These are phyloP conservation scores for Arnoldichthys spilopterus DNA, from an alignment of 2,797 vertebrate genomes.

Conservation along the genomic window DNA sequence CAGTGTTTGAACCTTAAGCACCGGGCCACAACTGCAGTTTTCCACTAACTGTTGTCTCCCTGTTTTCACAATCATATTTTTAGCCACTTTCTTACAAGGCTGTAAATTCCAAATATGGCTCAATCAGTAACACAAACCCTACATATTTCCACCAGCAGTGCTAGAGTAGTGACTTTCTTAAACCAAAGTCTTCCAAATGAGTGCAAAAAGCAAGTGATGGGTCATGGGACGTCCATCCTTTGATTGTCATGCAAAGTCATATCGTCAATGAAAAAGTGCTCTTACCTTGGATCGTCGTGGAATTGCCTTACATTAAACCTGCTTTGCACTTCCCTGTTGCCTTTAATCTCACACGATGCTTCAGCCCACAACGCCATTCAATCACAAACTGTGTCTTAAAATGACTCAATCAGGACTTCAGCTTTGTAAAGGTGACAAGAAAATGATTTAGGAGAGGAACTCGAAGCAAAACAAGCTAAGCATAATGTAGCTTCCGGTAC, in stretches of 20 bases:
- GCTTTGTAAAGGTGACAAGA: slow-evolving; percentile 53
- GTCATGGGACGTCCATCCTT: background rate
- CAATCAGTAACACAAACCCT: background rate
- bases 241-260: background rate
- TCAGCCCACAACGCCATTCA: slow-evolving; percentile 6
- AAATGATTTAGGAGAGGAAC: slow-evolving; percentile 48
- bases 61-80: background rate
- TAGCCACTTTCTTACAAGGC: background rate
- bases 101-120: background rate
- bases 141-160: slow-evolving; percentile 18
- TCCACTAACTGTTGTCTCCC: background rate
- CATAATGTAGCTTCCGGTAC: slow-evolving; percentile 65
- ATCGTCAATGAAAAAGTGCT: slow-evolving; percentile 20
- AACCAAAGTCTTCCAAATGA: slow-evolving; percentile 19
- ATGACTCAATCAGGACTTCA: slow-evolving; percentile 77
- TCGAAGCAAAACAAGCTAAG: slow-evolving; percentile 60
- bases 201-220: background rate
- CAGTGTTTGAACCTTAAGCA: background rate
- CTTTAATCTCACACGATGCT: slow-evolving; percentile 5
- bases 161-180: background rate
- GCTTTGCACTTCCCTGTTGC: slow-evolving; percentile 50
- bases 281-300: slow-evolving; percentile 9
- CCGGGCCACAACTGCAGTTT: background rate
- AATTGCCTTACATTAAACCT: slow-evolving; percentile 15
- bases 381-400: slow-evolving; percentile 64